Base-by-base conservation (phyloP, 2,113 vertebrate genomes). In the Sisor rabdophorus region DNA sequence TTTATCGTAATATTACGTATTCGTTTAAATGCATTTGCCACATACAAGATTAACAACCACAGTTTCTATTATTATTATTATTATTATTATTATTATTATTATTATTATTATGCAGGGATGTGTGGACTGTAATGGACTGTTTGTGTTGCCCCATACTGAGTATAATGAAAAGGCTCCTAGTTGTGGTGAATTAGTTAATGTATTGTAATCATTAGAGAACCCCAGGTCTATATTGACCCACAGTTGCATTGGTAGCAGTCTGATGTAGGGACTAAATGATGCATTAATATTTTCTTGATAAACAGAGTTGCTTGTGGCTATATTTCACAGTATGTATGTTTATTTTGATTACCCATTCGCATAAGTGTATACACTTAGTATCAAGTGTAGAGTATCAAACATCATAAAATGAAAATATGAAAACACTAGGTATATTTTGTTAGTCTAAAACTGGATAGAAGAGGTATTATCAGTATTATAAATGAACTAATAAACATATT, bases 211-310 rank as follows among this genome's bases (percentile, higher is more conserved):
- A 77, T 72, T 61, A 63, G 50, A 16, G 30, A 76, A 26, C 60
- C n/a, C 22, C 52, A 28, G 32, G 59, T 24, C 26, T 53, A 10
- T 75, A 53, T 40, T 40, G 28, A 75, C 47, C 50, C 2, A 5
- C 48, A 52, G 30, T 50, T 59, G 32, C 47, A 71, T 55, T 78
- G 68, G 48, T 64, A 78, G 55, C 12, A 22, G 65, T 76, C 64
- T 64, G 59, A 72, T 65, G 71, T 47, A 76, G 47, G 13, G 11
- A 58, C 26, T 61, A 73, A 59, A 60, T 73, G 79, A 65, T 55
- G 60, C 69, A 78, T 78, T 72, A 78, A 78, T 72, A 65, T 65
- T 32, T 56, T 78, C 59, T 63, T 50, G 77, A 72, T 78, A 69
- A 78, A 71, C 50, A 63, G 30, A 56, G 9, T 63, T 47, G 69